A percentile compares a stretch with the other conserved stretches of the same genome.
Conservation (phyloP, 2,113 vertebrate species). For the Pica pica region DNA sequence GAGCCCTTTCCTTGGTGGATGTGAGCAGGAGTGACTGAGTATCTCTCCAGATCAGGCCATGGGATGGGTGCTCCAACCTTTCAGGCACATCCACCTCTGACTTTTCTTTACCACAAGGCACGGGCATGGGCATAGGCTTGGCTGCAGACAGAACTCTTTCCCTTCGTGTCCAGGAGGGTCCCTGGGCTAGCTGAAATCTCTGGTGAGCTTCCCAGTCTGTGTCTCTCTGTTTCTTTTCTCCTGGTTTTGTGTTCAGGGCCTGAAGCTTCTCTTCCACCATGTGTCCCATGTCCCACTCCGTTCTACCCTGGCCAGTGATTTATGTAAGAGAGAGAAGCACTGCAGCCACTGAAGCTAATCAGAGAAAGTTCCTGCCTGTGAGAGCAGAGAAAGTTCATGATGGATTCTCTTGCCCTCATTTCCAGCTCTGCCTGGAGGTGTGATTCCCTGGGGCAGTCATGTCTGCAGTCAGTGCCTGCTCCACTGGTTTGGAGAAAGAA, state of each 20-base stretch:
- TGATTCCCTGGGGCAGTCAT: background rate
- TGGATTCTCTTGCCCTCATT: slow-evolving; percentile 36
- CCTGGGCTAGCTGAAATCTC: background rate
- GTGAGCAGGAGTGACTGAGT: background rate
- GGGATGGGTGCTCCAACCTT: background rate
- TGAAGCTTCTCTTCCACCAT: background rate
- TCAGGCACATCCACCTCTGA: background rate
- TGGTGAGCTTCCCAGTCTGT: background rate
- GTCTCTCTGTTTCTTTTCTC: background rate
- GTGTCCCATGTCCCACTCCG: fast-evolving
- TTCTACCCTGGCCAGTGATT: background rate
- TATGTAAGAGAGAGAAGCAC: background rate
- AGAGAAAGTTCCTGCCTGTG: background rate
- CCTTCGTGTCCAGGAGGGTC: background rate
- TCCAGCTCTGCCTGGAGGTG: slow-evolving; percentile 11
- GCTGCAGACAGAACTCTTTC: background rate
- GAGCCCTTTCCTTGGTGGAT: background rate
- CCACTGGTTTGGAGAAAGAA: slow-evolving; percentile 8
- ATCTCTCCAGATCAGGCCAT: background rate
- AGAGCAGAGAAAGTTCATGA: slow-evolving; percentile 23
- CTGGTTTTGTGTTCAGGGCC: background rate
- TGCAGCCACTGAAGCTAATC: background rate
- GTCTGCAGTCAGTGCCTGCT: slow-evolving; percentile 24
- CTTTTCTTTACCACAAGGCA: background rate
- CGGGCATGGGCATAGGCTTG: background rate